Conservation (phyloP, 2,888 invertebrate genomes). For the Cataglyphis albicans region DNA sequence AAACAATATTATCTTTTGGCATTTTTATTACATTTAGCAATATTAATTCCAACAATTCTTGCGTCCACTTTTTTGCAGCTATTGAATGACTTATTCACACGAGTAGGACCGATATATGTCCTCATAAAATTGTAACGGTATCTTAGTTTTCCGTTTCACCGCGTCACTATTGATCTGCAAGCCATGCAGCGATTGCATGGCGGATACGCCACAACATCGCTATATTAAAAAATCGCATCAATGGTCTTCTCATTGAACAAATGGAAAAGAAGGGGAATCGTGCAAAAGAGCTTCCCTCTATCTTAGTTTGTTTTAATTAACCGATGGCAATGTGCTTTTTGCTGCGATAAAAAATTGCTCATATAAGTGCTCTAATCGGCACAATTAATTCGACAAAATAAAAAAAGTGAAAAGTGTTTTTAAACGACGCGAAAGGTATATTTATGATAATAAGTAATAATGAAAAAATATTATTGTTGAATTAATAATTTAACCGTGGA, state of each 20-base stretch:
- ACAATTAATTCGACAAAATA: not conserved
- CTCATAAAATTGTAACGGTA: constrained; percentile 60
- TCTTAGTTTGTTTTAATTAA: constrained; percentile 36
- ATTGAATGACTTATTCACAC: constrained; percentile 3
- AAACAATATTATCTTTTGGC: constrained; percentile 21
- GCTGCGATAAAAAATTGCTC: not conserved
- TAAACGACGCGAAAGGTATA: too few relatives aligned
- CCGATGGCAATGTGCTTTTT: constrained; percentile 24
- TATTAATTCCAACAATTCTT: constrained; percentile 14
- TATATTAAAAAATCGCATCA: constrained; percentile 49
- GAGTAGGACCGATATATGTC: constrained; percentile 24
- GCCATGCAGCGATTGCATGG: constrained; percentile 60
- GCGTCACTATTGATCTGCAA: constrained; percentile 65
- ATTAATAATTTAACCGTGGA: not conserved
- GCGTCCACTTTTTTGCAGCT: not conserved
- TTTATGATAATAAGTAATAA: not conserved
- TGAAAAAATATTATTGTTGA: not conserved
- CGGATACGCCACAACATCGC: constrained; percentile 59
- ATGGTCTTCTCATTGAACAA: constrained; percentile 26
- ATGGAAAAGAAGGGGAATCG: not conserved
- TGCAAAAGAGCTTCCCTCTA: not conserved
- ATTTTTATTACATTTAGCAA: constrained; percentile 5
- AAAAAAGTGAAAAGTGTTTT: not conserved
- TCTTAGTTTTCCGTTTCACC: constrained; percentile 68
- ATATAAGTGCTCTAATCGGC: not conserved